Evolutionary conservation across 1,140 invertebrate species (phyloP).

Genomic region (Leguminivora glycinivorella): DNA sequence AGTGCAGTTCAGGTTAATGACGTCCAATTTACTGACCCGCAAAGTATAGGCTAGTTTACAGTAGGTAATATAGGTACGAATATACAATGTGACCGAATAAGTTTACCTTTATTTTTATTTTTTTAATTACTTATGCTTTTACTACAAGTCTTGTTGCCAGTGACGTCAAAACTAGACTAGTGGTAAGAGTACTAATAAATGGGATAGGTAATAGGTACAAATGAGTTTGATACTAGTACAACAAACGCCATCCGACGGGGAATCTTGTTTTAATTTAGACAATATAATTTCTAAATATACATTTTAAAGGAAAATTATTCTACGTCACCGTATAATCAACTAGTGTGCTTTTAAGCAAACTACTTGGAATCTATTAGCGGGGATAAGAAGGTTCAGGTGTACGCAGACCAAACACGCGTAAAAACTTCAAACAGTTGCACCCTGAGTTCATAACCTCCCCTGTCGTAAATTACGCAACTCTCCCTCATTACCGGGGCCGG

Average conservation of each 20-base stretch:
- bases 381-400: conserved; percentile 28
- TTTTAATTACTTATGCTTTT: too few species aligned
- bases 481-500: conserved; percentile 64
- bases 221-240: background rate
- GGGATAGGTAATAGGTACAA: too few species aligned
- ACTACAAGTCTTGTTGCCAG: too few species aligned
- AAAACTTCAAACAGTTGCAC: conserved; percentile 71
- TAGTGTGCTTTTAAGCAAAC: background rate
- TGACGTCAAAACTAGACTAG: too few species aligned
- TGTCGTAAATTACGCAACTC: conserved; percentile 64
- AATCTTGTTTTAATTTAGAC: too few species aligned
- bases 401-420: conserved; percentile 58
- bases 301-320: too few species aligned
- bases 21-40: background rate
- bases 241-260: background rate
- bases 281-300: too few species aligned
- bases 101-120: too few species aligned
- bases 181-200: too few species aligned
- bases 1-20: background rate
- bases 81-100: too few species aligned
- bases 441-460: conserved; percentile 47
- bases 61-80: too few species aligned
- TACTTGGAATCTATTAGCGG: conserved; percentile 2
- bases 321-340: background rate
- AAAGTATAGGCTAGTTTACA: too few species aligned